Evolutionary conservation across 2,888 invertebrate species (phyloP), one percentile per base, ranked within the genome.

Genomic region (Caenorhabditis sp.): DNA sequence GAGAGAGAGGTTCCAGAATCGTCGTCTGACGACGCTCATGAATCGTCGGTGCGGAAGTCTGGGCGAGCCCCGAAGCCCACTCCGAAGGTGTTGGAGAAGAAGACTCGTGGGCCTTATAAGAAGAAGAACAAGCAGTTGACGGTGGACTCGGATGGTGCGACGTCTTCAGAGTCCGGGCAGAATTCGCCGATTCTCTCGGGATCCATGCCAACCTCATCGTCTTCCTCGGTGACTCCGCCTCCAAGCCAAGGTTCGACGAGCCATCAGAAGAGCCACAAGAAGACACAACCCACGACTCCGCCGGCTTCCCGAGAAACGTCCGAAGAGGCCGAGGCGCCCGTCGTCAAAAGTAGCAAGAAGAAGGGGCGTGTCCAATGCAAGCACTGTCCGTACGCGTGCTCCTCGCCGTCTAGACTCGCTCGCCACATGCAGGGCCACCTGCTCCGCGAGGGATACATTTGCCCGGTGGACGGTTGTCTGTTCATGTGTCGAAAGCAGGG

Each of bases 401-500:
- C 54, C 10, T 54, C 54, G 14, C 14, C 35, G 0, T 26, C 56
- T n/a, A 66, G 79, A 7, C 49, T 85, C 12, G 56, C 59, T 14
- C 31, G 69, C 6, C 85, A 85, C 31, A 26, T n/a, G 4, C 28
- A 16, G 16, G 85, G 85, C 19, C 85, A 85, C 31, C 24, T 38
- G 3, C 28, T 82, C 10, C 26, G 19, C 6, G 59, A 66, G 3
- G 85, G 85, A 64, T 85, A 47, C 72, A 47, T 59, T 1, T 85
- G 85, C 26, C 74, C 79, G 0, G 72, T 56, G 28, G 14, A 63
- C 7, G 38, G 28, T 12, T 82, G 76, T 38, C 61, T 54, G 28
- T 85, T 63, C 75, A 84, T 76, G 51, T 80, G 77, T 38, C 44
- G 28, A 22, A 74, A 83, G n/a, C 16, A 59, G 6, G 87, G 85